Base-by-base conservation (phyloP, 2,888 invertebrate species). In the Dexiosoma caninum region DNA sequence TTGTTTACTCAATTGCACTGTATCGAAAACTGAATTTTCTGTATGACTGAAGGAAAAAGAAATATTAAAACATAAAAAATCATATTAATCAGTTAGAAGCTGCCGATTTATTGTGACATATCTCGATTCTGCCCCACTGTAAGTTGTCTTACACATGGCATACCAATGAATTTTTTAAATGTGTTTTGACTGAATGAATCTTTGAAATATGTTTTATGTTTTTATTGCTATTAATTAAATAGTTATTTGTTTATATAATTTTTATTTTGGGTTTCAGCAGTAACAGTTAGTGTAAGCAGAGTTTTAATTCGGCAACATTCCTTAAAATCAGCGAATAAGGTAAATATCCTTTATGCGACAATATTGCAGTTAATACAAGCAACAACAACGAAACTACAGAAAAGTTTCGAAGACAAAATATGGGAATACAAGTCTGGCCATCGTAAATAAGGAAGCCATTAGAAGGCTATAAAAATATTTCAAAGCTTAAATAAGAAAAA, bases 401-500 rank as follows among this genome's bases (percentile, higher is more conserved):
- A 12, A 74, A 62, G 27, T 6, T 42, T 60, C 16, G 1, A 5
- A 62, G 35, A 57, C n/a, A 37, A 60, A 70, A 77, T 59, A 60
- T n/a, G n/a, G n/a, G n/a, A n/a, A n/a, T 9, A 40, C 46, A 53
- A 55, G 51, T 49, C 59, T 77, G 44, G 42, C 62, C 62, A 64
- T 64, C 74, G 57, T 69, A 69, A 77, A 81, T 69, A 74, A 75
- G 69, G 78, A 75, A 82, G 72, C 82, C 71, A 82, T 82, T 82
- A 75, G 77, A 78, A 82, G 59, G 66, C 64, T 81, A 84, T 87
- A 86, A 87, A 86, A 85, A 83, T 83, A 83, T 84, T 84, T 83
- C 83, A 72, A 64, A 51, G 81, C 83, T 67, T 69, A 5, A 49
- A 55, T n/a, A 40, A 32, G 32, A 49, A 62, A n/a, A 66, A 40